phyloP scores from a whole-genome alignment of 2,797 vertebrate genomes.

The Rhinogobio ventralis region DNA sequence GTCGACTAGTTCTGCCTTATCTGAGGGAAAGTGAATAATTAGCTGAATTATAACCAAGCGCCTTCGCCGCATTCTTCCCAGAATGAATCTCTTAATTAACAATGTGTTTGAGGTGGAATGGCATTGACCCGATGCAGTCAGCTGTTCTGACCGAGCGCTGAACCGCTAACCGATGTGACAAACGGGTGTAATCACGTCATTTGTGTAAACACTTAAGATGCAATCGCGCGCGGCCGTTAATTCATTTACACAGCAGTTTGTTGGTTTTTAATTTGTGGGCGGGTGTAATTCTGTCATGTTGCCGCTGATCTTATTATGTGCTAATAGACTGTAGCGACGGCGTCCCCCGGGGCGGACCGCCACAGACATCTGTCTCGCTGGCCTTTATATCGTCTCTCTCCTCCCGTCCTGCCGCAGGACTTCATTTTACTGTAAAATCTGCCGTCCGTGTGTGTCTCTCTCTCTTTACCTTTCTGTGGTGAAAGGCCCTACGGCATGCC shows the following conservation, averaged over 20 bases:
- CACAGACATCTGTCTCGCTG: conserved; percentile 63
- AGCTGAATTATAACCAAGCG: not conserved
- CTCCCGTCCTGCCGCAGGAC: conserved; percentile 59
- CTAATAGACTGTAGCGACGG: conserved; percentile 54
- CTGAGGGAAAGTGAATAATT: not conserved
- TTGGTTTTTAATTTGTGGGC: conserved; percentile 51
- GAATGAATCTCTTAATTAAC: not conserved
- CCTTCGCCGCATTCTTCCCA: not conserved
- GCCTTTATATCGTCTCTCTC: conserved; percentile 47
- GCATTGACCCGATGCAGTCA: conserved; percentile 2
- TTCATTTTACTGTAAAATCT: conserved; percentile 57
- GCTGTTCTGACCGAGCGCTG: conserved; percentile 12
- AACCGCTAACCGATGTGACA: conserved; percentile 28
- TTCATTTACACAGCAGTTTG: conserved; percentile 39
- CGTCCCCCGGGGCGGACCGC: conserved; percentile 58
- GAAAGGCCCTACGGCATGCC: conserved; percentile 82
- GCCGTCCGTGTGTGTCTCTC: conserved; percentile 47
- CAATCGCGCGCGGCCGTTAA: not conserved
- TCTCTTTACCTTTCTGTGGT: conserved; percentile 58
- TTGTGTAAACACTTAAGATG: conserved; percentile 48
- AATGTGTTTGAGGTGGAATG: not conserved
- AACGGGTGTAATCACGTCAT: conserved; percentile 24
- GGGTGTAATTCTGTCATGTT: conserved; percentile 48
- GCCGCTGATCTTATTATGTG: conserved; percentile 53
- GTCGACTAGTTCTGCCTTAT: conserved; percentile 10